phyloP scores from a whole-genome alignment of 2,113 vertebrate species.

The Lampris incognitus region DNA sequence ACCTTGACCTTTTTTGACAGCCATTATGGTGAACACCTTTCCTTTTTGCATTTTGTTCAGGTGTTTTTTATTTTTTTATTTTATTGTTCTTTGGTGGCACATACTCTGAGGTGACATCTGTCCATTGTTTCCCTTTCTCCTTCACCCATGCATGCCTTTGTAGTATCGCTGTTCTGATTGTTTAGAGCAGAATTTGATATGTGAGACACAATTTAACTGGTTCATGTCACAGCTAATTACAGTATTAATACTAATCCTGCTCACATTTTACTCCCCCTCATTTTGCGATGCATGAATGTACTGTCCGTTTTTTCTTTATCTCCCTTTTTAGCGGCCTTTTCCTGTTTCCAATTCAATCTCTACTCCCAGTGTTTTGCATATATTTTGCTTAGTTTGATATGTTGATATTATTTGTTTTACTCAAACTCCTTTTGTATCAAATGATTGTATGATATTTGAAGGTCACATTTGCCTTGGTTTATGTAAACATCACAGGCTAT shows the following conservation, averaged over 20 bases:
- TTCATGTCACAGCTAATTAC: neutral
- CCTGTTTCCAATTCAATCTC: conserved; percentile 17
- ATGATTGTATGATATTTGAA: conserved; percentile 2
- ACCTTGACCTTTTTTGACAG: neutral
- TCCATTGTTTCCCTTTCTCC: neutral
- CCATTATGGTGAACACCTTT: neutral
- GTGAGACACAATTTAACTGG: neutral
- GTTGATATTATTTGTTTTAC: neutral
- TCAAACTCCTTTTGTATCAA: conserved; percentile 1
- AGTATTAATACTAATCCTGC: conserved; percentile 17
- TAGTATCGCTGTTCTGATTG: neutral
- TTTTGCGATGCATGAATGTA: neutral
- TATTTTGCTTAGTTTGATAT: conserved; percentile 4
- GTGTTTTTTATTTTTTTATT: neutral
- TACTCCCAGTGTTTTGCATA: conserved; percentile 6
- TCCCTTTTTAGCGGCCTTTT: neutral
- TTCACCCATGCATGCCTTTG: neutral
- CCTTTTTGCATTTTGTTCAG: neutral
- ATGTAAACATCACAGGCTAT: conserved; percentile 23
- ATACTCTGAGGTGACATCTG: neutral
- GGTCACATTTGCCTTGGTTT: neutral
- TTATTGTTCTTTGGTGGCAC: too few species aligned
- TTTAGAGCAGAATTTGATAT: neutral
- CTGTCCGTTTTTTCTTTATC: neutral
- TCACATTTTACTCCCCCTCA: neutral